phyloP scores from a whole-genome alignment of 2,888 invertebrate species.

The Chaitophorus viminalis region DNA sequence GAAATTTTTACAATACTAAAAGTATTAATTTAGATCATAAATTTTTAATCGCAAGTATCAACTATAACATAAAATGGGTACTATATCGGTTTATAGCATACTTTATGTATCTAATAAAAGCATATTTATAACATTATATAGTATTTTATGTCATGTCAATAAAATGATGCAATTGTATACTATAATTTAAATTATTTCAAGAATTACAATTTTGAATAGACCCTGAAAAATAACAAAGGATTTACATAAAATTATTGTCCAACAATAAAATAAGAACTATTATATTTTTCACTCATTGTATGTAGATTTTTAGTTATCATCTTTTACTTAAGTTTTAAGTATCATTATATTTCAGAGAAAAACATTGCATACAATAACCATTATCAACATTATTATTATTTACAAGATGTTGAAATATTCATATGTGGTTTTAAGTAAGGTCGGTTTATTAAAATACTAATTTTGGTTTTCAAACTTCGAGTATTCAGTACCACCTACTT shows the following conservation, averaged over 20 bases:
- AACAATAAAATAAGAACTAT: background rate
- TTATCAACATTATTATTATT: no score
- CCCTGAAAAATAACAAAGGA: background rate
- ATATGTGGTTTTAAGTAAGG: no score
- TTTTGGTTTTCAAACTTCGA: no score
- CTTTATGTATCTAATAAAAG: background rate
- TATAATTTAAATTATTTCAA: background rate
- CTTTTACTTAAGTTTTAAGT: no score
- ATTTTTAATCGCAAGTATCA: background rate
- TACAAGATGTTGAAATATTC: no score
- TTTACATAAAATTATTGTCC: background rate
- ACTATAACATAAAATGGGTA: background rate
- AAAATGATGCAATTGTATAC: background rate
- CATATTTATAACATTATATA: background rate
- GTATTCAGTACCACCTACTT: no score
- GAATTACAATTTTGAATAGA: background rate
- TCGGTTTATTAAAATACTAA: no score
- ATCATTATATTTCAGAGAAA: no score
- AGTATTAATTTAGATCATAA: background rate
- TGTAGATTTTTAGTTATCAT: no score
- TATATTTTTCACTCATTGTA: no score
- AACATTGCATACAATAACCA: no score
- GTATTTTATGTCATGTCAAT: background rate
- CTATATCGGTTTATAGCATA: background rate
- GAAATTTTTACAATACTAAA: background rate